Base-by-base conservation (phyloP, 2,797 vertebrate genomes). In the Megalops cyprinoides region DNA sequence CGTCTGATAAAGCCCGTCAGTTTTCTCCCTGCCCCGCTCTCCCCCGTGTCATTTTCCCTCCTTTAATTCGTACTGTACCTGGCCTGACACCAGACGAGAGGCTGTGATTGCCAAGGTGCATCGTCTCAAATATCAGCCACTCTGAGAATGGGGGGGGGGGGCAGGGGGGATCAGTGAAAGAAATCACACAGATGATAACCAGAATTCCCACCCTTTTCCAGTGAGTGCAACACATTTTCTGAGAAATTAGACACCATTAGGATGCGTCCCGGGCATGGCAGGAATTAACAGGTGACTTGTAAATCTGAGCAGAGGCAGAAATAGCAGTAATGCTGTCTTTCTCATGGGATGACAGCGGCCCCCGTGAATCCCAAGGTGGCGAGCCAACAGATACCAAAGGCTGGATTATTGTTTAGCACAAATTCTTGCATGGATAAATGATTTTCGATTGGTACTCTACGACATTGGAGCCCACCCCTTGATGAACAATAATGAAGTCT, bases 231-330 rank as follows among this genome's bases (percentile, higher is more conserved):
- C 51, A 60, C 71, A 51, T 78, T 79, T 85, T 49, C 60, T 51
- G 60, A 79, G 28, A 82, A 87, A 86, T 90, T 85, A 88, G 81
- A 62, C 60, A 31, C 85, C 84, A 82, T 90, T 79, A 84, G 75
- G 77, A 3, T 46, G 65, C 77, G 77, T 51, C 79, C 79, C 79
- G 76, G 82, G 88, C 88, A 81, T 81, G 78, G 76, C 14, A 2
- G 6, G 79, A 88, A 89, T 89, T 91, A 84, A 85, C 87, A 84
- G 82, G 78, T 71, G 74, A 4, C 2, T 48, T 4, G 67, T 67
- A 74, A 78, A 78, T 78, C 10, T 80, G 81, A 74, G 31, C 80
- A 76, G 65, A 84, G 84, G 74, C 79, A 69, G 81, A 89, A 91
- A 90, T 87, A 87, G 85, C 84, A 69, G 76, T 86, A 83, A 88